Evolutionary conservation across 2,113 vertebrate species (phyloP).

Genomic region (Dromaius novaehollandiae): DNA sequence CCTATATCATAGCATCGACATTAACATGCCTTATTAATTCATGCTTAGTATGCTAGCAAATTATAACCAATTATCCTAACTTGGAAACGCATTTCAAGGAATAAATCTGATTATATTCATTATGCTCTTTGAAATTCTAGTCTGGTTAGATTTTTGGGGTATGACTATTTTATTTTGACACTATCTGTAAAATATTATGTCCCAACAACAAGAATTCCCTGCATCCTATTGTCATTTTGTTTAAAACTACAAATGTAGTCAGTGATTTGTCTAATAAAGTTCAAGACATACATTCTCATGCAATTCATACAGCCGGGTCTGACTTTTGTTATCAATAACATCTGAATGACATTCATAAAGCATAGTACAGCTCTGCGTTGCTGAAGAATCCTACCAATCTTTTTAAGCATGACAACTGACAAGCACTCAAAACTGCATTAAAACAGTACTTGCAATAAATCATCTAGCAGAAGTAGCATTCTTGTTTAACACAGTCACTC

Average conservation of each 20-base stretch:
- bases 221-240: background rate
- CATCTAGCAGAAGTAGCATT: background rate
- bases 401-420: background rate
- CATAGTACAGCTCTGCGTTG: background rate
- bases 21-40: conserved; percentile 16
- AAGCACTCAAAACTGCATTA: background rate
- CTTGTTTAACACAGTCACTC: background rate
- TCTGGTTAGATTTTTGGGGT: background rate
- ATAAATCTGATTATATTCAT: conserved; percentile 22
- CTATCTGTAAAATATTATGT: background rate
- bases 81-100: background rate
- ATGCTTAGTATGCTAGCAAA: conserved; percentile 21
- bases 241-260: background rate
- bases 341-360: background rate
- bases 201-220: background rate
- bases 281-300: background rate
- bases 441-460: background rate
- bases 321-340: background rate
- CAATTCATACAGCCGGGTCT: background rate
- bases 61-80: conserved; percentile 38
- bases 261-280: background rate
- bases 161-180: background rate
- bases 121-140: background rate
- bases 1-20: background rate
- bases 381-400: background rate